Conservation (phyloP, 1,140 invertebrate genomes). For the Hylyphantes graminicola region DNA sequence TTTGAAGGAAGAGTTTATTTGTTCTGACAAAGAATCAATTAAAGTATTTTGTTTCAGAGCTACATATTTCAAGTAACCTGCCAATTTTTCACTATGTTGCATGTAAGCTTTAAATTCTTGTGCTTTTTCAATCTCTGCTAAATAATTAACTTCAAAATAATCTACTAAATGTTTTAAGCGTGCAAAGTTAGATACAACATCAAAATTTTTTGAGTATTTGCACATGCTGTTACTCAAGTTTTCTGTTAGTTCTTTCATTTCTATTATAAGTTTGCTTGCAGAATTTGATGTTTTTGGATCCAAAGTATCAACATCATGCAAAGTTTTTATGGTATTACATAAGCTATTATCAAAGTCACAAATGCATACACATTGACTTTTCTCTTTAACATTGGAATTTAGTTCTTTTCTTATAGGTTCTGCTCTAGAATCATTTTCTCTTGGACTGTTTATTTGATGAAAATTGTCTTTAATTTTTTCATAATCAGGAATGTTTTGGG, state of each 20-base stretch:
- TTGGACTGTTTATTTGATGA: no score
- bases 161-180: slow-evolving; percentile 1
- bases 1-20: slow-evolving; percentile 28
- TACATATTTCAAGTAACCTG: slow-evolving; percentile 10
- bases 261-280: neutral
- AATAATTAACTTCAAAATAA: slow-evolving; percentile 9
- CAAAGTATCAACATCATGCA: neutral
- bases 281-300: neutral
- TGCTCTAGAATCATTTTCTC: no score
- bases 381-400: no score
- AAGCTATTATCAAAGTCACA: neutral
- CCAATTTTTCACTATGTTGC: slow-evolving; percentile 8
- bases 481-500: no score
- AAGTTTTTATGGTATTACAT: neutral
- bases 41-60: slow-evolving; percentile 22
- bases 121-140: neutral
- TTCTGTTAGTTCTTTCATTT: slow-evolving; percentile 5
- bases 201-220: neutral
- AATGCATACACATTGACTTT: no score
- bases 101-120: neutral
- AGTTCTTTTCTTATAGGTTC: no score
- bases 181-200: neutral
- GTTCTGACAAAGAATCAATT: slow-evolving; percentile 23
- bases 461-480: no score
- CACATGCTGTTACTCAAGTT: neutral